Evolutionary conservation across 2,113 vertebrate species (phyloP), one percentile per base, ranked within the genome.

Genomic region (Calidris pygmaea): DNA sequence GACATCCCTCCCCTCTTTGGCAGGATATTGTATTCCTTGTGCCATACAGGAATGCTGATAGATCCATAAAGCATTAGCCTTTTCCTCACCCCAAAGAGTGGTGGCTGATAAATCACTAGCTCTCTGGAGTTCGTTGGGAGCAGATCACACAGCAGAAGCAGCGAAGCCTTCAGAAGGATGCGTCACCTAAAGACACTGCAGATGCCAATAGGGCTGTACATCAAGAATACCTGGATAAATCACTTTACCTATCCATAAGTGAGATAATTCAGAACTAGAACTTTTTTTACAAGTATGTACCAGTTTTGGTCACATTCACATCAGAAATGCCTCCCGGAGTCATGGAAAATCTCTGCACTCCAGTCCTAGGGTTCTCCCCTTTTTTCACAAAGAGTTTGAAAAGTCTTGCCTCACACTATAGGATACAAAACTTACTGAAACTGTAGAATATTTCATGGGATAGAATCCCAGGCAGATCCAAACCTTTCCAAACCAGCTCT

Each of bases 31-130:
- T 94, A 94, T 92, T 92, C 88, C 24, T 10, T 39, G 63, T 76
- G 74, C 90, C 90, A 53, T 85, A 65, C 37, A 83, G 82, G 85
- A 62, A 90, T 9, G 39, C 79, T 77, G 93, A 88, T 55, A 93
- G 63, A 88, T 77, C 87, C 93, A 60, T 90, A 93, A 91, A 94
- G 68, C 85, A 88, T 83, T 88, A 94, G 79, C 75, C 83, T 90
- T 88, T 93, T 91, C 92, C 88, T 94, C 95, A 94, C 90, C 90
- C 92, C 60, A 70, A 94, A 90, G 96, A 86, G 90, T 85, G 88
- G 59, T 58, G 53, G 71, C 78, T 94, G 87, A 96, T 94, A 96
- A 95, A 95, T 96, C 87, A 85, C 67, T 37, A 2, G 5, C 85
- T 66, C 75, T 82, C 81, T 26, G 78, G 55, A 82, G 85, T 72